phyloP scores from a whole-genome alignment of 2,113 vertebrate species.

The Nycticebus coucang region DNA sequence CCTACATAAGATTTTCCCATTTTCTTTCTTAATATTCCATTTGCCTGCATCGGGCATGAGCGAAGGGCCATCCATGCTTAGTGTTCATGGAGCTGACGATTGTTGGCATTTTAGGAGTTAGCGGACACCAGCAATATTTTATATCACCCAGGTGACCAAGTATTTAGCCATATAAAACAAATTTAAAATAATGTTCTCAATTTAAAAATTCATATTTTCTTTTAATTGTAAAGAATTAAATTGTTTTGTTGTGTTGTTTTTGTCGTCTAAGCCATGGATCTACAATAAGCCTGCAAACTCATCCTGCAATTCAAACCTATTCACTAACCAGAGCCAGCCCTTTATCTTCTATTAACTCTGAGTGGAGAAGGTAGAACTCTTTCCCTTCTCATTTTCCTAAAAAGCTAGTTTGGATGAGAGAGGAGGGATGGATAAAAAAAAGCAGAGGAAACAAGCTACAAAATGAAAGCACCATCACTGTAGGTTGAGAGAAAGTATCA shows the following conservation, averaged over 20 bases:
- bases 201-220: background rate
- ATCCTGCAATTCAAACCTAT: background rate
- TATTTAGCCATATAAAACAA: background rate
- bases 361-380: background rate
- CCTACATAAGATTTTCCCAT: too few species aligned
- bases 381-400: background rate
- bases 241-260: background rate
- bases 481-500: background rate
- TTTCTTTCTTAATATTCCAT: background rate
- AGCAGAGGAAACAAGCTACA: background rate
- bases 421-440: background rate
- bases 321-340: background rate
- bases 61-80: background rate
- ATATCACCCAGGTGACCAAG: background rate
- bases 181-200: background rate
- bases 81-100: background rate
- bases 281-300: background rate
- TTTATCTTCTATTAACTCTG: background rate
- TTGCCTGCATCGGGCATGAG: background rate
- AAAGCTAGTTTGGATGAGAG: background rate
- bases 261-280: background rate
- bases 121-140: background rate
- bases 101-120: background rate
- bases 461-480: background rate
- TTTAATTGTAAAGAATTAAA: constrained; percentile 15